Conservation (phyloP, 2,888 invertebrate genomes). For the Clistopyga incitator region DNA sequence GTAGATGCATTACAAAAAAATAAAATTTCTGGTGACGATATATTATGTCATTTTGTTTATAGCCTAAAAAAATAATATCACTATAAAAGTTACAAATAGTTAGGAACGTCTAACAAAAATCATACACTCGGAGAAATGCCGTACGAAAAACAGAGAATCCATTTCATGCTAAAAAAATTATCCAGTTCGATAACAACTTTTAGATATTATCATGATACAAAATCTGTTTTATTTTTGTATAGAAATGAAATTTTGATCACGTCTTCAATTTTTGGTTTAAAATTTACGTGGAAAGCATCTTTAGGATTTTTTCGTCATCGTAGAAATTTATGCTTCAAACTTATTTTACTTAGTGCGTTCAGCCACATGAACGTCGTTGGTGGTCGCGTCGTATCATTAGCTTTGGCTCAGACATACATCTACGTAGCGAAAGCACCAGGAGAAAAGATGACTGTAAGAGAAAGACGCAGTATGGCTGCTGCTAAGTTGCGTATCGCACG, state of each 20-base stretch:
- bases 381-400: background rate
- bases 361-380: background rate
- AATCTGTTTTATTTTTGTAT: background rate
- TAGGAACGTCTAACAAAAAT: too few species aligned
- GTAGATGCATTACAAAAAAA: too few species aligned
- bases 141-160: too few species aligned
- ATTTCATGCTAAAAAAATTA: too few species aligned
- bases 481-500: constrained; percentile 43
- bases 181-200: too few species aligned
- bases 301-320: background rate
- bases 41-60: too few species aligned
- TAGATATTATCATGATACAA: too few species aligned
- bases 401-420: background rate
- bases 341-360: background rate
- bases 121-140: too few species aligned
- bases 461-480: constrained; percentile 59
- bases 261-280: too few species aligned
- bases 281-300: background rate
- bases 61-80: too few species aligned
- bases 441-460: constrained; percentile 1
- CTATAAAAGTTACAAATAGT: too few species aligned
- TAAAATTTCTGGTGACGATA: too few species aligned
- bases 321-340: background rate
- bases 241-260: background rate
- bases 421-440: background rate